phyloP scores from a whole-genome alignment of 2,797 vertebrate genomes.

The Cyclura pinguis region DNA sequence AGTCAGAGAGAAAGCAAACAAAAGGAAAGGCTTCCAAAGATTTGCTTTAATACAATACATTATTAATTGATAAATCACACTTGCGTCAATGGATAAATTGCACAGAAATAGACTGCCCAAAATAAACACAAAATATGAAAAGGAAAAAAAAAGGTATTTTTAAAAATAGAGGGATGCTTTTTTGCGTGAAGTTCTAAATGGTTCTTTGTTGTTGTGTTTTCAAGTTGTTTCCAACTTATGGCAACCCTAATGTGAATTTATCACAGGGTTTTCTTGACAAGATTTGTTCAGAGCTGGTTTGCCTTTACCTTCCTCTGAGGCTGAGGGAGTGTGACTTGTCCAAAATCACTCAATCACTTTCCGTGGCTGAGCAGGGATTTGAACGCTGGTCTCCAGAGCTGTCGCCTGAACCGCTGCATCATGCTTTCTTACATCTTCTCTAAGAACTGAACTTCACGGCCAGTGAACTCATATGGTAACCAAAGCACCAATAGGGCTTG shows the following conservation, averaged over 20 bases:
- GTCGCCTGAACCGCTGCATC: too few species aligned
- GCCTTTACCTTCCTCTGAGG: too few species aligned
- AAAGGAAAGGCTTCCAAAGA: conserved; percentile 40
- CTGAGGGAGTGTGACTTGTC: too few species aligned
- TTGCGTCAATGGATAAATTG: background rate
- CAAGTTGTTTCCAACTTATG: too few species aligned
- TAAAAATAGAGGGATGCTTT: background rate
- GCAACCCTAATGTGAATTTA: too few species aligned
- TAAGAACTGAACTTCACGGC: background rate
- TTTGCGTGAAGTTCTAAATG: background rate
- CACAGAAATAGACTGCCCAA: background rate
- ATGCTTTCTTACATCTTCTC: background rate
- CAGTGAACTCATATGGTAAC: background rate
- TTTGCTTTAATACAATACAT: background rate
- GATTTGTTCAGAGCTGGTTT: too few species aligned
- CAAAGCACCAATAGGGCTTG: background rate
- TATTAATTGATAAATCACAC: conserved; percentile 18
- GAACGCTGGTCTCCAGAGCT: too few species aligned
- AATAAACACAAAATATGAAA: background rate
- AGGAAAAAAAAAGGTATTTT: background rate
- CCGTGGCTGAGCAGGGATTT: too few species aligned
- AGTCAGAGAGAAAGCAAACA: conserved; percentile 45
- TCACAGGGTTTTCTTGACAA: too few species aligned
- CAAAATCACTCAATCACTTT: too few species aligned
- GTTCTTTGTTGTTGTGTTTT: too few species aligned